Percentiles rank a stretch among this genome's conserved stretches.
Conservation (phyloP, 53 echinoderm and acorn worm genomes). For the Echinometra lucunter region DNA sequence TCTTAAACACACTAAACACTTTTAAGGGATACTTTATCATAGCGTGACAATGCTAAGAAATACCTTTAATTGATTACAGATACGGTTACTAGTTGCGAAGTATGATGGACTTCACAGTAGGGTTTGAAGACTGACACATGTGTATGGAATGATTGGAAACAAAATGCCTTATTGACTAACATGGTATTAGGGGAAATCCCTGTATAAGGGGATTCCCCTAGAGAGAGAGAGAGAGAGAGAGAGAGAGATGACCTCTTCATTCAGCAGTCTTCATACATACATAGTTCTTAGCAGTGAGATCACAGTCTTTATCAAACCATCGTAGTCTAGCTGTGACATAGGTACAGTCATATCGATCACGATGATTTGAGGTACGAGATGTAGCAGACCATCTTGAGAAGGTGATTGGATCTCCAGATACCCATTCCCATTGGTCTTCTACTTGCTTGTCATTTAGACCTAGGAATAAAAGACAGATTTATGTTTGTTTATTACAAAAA, state of each 20-base stretch:
- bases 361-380: constrained; percentile 60
- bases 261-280: constrained; percentile 79
- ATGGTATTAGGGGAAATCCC: background rate
- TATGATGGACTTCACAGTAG: no score
- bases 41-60: no score
- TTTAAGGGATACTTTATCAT: no score
- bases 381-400: constrained; percentile 89
- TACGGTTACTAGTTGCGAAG: no score
- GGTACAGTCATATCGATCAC: constrained; percentile 83
- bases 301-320: constrained; percentile 83
- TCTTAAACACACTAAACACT: no score
- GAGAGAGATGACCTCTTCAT: constrained; percentile 34
- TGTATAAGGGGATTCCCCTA: background rate
- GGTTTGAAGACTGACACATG: background rate
- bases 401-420: constrained; percentile 80
- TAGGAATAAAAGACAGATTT: constrained; percentile 25
- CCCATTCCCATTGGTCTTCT: constrained; percentile 92
- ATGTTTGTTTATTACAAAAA: no score
- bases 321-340: constrained; percentile 76
- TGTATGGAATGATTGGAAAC: background rate
- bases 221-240: no score
- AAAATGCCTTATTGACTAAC: background rate
- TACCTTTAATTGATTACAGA: no score
- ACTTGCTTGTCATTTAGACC: constrained; percentile 89
- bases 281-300: constrained; percentile 61